phyloP scores from a whole-genome alignment of 2,888 invertebrate species.

The Octodonta nipae region DNA sequence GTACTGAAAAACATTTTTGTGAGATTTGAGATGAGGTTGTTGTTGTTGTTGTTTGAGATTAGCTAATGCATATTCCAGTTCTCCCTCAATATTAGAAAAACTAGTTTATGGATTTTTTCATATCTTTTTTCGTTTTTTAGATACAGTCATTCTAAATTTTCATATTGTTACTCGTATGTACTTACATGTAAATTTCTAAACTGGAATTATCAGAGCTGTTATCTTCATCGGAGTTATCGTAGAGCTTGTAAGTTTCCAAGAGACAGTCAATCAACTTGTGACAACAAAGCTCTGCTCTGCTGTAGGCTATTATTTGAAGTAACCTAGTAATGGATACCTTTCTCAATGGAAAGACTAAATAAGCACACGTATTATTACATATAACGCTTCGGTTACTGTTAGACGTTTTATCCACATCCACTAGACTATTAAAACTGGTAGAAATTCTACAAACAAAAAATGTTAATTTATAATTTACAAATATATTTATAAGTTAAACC shows the following conservation, averaged over 20 bases:
- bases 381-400: constrained; percentile 43
- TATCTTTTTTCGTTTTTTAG: too few relatives aligned
- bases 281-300: constrained; percentile 55
- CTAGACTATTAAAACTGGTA: constrained; percentile 46
- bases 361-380: constrained; percentile 65
- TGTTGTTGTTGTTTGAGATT: too few relatives aligned
- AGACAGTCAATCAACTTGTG: constrained; percentile 58
- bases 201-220: constrained; percentile 50
- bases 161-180: too few relatives aligned
- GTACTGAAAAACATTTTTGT: too few relatives aligned
- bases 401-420: constrained; percentile 44
- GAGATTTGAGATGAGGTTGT: too few relatives aligned
- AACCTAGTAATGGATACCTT: constrained; percentile 60
- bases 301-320: constrained; percentile 58
- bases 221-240: constrained; percentile 38
- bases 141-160: too few relatives aligned
- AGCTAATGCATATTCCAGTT: too few relatives aligned
- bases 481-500: constrained; percentile 30
- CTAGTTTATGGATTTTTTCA: too few relatives aligned
- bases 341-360: constrained; percentile 53
- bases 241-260: constrained; percentile 50
- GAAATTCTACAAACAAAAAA: constrained; percentile 41
- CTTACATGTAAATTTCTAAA: constrained; percentile 57
- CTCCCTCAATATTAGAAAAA: too few relatives aligned
- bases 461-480: background rate